Percentiles rank a stretch among this genome's conserved stretches.
Conservation (phyloP, 2,797 vertebrate species). For the Masticophis lateralis region DNA sequence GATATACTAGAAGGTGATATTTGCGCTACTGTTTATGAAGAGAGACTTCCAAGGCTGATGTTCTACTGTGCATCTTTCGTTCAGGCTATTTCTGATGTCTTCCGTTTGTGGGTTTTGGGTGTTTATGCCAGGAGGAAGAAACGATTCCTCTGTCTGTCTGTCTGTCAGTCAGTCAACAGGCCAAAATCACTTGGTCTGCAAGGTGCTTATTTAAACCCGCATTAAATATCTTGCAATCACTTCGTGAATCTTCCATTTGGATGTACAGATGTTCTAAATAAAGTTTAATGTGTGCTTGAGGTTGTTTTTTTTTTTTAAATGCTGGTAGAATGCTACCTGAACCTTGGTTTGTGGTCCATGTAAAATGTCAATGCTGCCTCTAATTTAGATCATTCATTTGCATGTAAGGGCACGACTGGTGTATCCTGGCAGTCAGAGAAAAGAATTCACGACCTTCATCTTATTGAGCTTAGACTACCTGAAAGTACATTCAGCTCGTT, state of each 20-base stretch:
- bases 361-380: background rate
- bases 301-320: background rate
- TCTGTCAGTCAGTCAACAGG: background rate
- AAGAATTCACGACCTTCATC: background rate
- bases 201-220: background rate
- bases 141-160: no score
- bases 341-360: background rate
- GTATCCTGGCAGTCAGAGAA: background rate
- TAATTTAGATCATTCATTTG: background rate
- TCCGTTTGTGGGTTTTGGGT: background rate
- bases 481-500: background rate
- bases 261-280: background rate
- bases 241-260: background rate
- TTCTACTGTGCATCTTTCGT: background rate
- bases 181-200: background rate
- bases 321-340: background rate
- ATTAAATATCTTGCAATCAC: background rate
- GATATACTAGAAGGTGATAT: no score
- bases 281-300: background rate
- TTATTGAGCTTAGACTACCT: background rate
- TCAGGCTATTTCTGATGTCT: background rate
- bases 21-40: background rate
- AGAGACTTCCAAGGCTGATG: background rate
- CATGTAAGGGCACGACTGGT: no score
- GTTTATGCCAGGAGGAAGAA: background rate